phyloP scores from a whole-genome alignment of 2,888 invertebrate species.

The Ectemnius continuus region DNA sequence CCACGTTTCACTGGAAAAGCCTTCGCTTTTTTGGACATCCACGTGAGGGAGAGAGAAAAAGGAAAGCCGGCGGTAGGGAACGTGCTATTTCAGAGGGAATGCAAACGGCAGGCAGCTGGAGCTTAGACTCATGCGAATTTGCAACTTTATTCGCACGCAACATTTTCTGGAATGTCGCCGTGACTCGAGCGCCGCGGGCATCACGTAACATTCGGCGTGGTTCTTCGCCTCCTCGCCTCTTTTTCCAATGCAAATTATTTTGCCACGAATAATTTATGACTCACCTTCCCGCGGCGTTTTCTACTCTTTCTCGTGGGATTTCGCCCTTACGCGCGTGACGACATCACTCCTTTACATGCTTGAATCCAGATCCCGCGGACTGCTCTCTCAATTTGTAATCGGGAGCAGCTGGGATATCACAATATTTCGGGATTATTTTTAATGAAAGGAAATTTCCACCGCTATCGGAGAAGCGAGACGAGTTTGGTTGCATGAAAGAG shows the following conservation, averaged over 20 bases:
- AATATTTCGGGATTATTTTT: too few relatives aligned
- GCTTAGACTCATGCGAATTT: conserved; percentile 46
- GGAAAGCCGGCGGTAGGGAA: conserved; percentile 1
- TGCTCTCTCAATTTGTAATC: too few relatives aligned
- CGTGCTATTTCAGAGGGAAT: conserved; percentile 16
- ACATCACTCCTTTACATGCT: too few relatives aligned
- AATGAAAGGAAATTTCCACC: too few relatives aligned
- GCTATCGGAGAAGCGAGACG: too few relatives aligned
- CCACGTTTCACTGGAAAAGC: too few relatives aligned
- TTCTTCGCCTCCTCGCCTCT: conserved; percentile 16
- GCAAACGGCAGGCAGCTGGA: conserved; percentile 30
- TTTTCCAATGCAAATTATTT: conserved; percentile 52
- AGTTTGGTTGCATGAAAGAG: too few relatives aligned
- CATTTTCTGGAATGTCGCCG: conserved; percentile 34
- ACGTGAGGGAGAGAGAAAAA: background rate
- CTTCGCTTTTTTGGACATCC: background rate
- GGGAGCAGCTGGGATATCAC: too few relatives aligned
- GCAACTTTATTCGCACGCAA: conserved; percentile 47
- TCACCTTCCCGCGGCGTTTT: conserved; percentile 16
- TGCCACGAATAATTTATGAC: conserved; percentile 31
- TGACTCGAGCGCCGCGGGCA: background rate
- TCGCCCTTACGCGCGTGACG: too few relatives aligned
- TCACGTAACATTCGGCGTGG: conserved; percentile 23
- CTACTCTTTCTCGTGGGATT: background rate
- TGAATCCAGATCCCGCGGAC: too few relatives aligned